These are phyloP conservation scores for Syritta pipiens DNA, from an alignment of 2,888 invertebrate genomes.

Conservation along the genomic window DNA sequence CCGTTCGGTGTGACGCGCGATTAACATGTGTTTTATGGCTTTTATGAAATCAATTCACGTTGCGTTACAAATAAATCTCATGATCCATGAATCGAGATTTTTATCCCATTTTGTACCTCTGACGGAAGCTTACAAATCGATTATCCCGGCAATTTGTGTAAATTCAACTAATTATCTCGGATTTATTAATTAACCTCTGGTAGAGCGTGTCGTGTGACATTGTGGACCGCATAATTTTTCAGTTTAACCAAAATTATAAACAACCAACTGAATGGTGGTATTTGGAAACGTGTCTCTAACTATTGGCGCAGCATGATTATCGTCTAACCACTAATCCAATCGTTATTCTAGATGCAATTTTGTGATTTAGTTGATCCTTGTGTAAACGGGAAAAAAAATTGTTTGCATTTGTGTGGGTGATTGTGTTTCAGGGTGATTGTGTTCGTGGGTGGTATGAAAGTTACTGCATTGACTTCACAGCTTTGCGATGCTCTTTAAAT, in stretches of 20 bases:
- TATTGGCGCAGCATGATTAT: constrained; percentile 31
- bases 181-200: constrained; percentile 61
- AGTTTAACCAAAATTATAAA: constrained; percentile 38
- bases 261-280: constrained; percentile 33
- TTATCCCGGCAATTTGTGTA: constrained; percentile 43
- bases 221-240: constrained; percentile 44
- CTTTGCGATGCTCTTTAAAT: too few relatives aligned
- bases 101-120: background rate
- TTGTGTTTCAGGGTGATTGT: too few relatives aligned
- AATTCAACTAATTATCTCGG: constrained; percentile 44
- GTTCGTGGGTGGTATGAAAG: too few relatives aligned
- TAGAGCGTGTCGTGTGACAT: constrained; percentile 17
- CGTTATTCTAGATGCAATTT: constrained; percentile 1
- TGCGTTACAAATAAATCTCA: constrained; percentile 33
- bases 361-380: background rate
- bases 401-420: too few relatives aligned
- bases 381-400: too few relatives aligned
- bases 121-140: constrained; percentile 46
- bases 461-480: too few relatives aligned
- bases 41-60: constrained; percentile 43
- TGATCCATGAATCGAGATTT: constrained; percentile 21
- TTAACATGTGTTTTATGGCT: constrained; percentile 34
- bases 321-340: constrained; percentile 57
- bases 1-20: background rate
- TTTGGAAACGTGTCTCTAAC: constrained; percentile 48